Conservation (phyloP, 1,140 invertebrate species). For the Dreissena polymorpha region DNA sequence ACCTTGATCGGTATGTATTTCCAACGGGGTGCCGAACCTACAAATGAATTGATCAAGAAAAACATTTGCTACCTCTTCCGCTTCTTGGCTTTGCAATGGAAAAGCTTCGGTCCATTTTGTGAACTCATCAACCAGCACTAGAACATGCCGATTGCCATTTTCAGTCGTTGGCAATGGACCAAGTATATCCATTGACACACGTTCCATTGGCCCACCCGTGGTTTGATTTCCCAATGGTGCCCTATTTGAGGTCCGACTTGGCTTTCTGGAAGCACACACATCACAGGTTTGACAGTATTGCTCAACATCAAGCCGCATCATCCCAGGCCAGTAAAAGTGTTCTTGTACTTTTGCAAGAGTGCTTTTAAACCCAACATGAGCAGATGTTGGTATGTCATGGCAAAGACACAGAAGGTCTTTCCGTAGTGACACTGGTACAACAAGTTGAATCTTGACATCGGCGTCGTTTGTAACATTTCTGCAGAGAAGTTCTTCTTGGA, state of each 20-base stretch:
- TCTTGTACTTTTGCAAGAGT: neutral
- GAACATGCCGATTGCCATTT: constrained; percentile 19
- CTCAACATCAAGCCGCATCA: neutral
- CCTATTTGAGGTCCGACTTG: neutral
- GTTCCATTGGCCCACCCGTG: constrained; percentile 12
- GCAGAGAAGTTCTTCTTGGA: neutral
- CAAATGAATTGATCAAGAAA: constrained; percentile 23
- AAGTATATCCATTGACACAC: constrained; percentile 24
- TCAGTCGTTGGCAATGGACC: constrained; percentile 22
- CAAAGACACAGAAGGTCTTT: neutral
- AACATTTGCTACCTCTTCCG: constrained; percentile 15
- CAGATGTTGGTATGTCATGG: constrained; percentile 18
- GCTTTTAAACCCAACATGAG: constrained; percentile 11
- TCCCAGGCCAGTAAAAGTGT: neutral
- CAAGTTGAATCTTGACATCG: neutral
- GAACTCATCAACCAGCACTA: constrained; percentile 17
- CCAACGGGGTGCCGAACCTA: constrained; percentile 6
- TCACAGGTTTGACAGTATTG: constrained; percentile 14
- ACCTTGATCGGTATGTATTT: constrained; percentile 36
- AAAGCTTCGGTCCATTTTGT: constrained; percentile 35
- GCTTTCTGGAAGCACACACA: neutral
- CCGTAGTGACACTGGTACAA: neutral
- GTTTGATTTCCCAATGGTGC: neutral
- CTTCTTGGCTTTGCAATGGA: constrained; percentile 3
- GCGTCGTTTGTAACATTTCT: neutral